These are phyloP conservation scores for Colletes collaris DNA, from an alignment of 2,888 invertebrate species.

Conservation along the genomic window DNA sequence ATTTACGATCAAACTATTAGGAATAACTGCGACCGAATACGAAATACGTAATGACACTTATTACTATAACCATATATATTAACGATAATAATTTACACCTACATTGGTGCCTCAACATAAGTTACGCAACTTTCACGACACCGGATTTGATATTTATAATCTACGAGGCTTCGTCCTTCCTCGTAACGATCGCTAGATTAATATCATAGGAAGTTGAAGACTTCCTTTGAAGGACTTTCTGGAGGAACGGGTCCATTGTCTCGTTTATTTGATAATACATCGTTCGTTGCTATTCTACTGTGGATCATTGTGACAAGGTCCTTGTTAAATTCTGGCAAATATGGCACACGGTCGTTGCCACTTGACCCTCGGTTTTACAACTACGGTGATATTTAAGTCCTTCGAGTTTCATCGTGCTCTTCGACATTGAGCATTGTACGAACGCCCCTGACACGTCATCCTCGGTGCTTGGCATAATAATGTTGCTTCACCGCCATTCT, in stretches of 20 bases:
- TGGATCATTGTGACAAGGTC: slow-evolving; percentile 11
- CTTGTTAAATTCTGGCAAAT: slow-evolving; percentile 42
- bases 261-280: slow-evolving; percentile 43
- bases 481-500: slow-evolving; percentile 46
- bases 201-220: slow-evolving; percentile 2
- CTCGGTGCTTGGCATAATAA: slow-evolving; percentile 58
- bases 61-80: too few species aligned
- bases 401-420: slow-evolving; percentile 37
- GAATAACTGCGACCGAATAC: too few species aligned
- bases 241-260: slow-evolving; percentile 9
- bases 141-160: slow-evolving; percentile 13
- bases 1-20: too few species aligned
- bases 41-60: too few species aligned
- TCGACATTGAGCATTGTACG: slow-evolving; percentile 46
- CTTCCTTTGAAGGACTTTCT: slow-evolving; percentile 9
- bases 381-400: slow-evolving; percentile 38
- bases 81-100: too few species aligned
- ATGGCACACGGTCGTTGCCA: slow-evolving; percentile 61
- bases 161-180: neutral
- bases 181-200: slow-evolving; percentile 12
- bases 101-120: neutral
- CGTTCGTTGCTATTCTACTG: slow-evolving; percentile 8
- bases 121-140: slow-evolving; percentile 13
- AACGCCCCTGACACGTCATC: slow-evolving; percentile 54
- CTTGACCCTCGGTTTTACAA: slow-evolving; percentile 46